Evolutionary conservation across 2,113 vertebrate genomes (phyloP).

Genomic region (Progne subis): DNA sequence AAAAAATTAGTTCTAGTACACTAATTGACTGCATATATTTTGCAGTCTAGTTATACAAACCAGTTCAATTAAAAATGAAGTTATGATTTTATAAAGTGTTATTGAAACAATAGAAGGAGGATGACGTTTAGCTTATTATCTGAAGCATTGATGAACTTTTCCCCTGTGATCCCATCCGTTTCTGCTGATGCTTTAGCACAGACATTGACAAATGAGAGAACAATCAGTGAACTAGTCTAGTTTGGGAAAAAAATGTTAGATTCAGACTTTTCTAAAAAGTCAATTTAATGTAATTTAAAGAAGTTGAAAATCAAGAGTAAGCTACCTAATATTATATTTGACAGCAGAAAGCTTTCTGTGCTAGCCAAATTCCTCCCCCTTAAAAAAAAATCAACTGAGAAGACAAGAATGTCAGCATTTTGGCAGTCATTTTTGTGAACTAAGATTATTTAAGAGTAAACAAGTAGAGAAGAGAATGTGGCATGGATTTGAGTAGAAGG

Average conservation of each 20-base stretch:
- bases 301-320: background rate
- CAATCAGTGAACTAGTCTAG: background rate
- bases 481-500: background rate
- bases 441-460: background rate
- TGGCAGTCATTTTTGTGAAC: background rate
- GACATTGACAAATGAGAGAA: background rate
- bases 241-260: background rate
- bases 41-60: background rate
- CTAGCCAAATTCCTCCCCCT: background rate
- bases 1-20: too few species aligned
- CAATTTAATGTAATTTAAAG: background rate
- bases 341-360: background rate
- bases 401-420: background rate
- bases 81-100: background rate
- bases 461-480: background rate
- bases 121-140: background rate
- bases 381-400: background rate
- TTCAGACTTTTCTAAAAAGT: background rate
- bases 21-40: background rate
- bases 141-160: background rate
- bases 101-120: background rate
- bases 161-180: accelerated
- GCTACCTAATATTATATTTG: background rate
- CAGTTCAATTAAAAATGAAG: background rate
- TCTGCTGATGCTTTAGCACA: background rate